Percentiles rank a stretch among this genome's conserved stretches.
Evolutionary conservation across 2,797 vertebrate genomes (phyloP).

Genomic region (Microctenopoma steveboyesi): DNA sequence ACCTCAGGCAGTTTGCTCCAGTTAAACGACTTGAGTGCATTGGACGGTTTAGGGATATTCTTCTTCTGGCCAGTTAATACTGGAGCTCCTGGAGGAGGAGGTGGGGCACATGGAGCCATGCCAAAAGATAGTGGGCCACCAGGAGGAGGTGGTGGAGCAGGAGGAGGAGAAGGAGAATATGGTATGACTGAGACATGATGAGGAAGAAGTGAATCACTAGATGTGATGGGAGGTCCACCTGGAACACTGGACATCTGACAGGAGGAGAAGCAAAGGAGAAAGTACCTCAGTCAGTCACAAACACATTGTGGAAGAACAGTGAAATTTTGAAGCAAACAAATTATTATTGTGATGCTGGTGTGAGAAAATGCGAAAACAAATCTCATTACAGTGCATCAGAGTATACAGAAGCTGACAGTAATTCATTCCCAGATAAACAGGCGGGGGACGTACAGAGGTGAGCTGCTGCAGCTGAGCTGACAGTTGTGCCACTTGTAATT

Average conservation of each 20-base stretch:
- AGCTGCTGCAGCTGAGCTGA: slow-evolving; percentile 88
- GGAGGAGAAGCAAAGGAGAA: slow-evolving; percentile 1
- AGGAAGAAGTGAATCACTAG: slow-evolving; percentile 69
- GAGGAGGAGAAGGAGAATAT: slow-evolving; percentile 70
- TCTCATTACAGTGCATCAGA: not conserved
- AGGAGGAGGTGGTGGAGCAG: slow-evolving; percentile 74
- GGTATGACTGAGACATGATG: slow-evolving; percentile 59
- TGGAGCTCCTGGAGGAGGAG: slow-evolving; percentile 86
- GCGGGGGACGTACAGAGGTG: slow-evolving; percentile 80
- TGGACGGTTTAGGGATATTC: slow-evolving; percentile 90
- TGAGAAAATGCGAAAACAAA: too few species aligned
- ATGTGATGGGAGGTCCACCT: slow-evolving; percentile 75
- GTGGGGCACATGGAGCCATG: slow-evolving; percentile 61
- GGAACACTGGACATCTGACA: slow-evolving; percentile 68
- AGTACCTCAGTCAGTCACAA: too few species aligned
- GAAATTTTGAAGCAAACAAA: not conserved
- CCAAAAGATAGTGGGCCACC: slow-evolving; percentile 86
- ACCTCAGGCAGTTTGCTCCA: slow-evolving; percentile 96
- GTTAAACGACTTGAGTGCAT: slow-evolving; percentile 97
- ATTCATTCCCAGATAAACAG: not conserved
- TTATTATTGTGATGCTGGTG: not conserved
- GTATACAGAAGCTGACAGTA: not conserved
- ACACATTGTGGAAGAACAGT: too few species aligned
- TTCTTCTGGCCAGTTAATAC: slow-evolving; percentile 85
- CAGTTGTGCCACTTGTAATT: slow-evolving; percentile 88